phyloP scores from a whole-genome alignment of 2,797 vertebrate genomes.

The Poeciliopsis presidionis region DNA sequence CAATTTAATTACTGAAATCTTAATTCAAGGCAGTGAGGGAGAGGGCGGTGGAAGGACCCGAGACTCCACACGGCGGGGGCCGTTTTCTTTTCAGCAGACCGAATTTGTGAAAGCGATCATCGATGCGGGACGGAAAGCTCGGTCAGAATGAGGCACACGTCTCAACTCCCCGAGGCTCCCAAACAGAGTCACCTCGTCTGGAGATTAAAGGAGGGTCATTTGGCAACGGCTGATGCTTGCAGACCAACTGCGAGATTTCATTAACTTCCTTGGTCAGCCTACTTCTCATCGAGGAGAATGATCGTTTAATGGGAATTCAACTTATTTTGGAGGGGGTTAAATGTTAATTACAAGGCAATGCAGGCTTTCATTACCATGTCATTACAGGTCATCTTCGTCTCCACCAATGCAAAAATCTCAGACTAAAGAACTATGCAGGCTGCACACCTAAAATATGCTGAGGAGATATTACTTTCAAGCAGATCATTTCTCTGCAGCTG shows the following conservation, averaged over 20 bases:
- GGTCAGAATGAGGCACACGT: conserved; percentile 63
- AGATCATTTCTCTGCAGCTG: conserved; percentile 54
- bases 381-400: conserved; percentile 64
- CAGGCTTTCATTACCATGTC: conserved; percentile 58
- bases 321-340: conserved; percentile 66
- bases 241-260: conserved; percentile 69
- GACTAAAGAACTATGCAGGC: conserved; percentile 38
- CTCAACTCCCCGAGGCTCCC: conserved; percentile 51
- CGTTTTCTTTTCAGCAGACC: conserved; percentile 49
- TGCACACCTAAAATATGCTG: conserved; percentile 48
- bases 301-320: conserved; percentile 58
- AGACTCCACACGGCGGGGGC: conserved; percentile 52
- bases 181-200: conserved; percentile 51
- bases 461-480: conserved; percentile 66
- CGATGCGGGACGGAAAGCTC: conserved; percentile 55
- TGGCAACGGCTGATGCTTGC: conserved; percentile 49
- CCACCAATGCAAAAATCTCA: conserved; percentile 34
- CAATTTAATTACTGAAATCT: conserved; percentile 85
- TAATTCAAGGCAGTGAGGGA: conserved; percentile 74
- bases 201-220: conserved; percentile 69
- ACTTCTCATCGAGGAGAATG: conserved; percentile 63
- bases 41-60: conserved; percentile 33
- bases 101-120: conserved; percentile 64
- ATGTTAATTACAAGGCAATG: conserved; percentile 70
- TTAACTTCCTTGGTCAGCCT: conserved; percentile 68